Conservation (phyloP, 2,113 vertebrate species). For the Copsychus sechellarum region DNA sequence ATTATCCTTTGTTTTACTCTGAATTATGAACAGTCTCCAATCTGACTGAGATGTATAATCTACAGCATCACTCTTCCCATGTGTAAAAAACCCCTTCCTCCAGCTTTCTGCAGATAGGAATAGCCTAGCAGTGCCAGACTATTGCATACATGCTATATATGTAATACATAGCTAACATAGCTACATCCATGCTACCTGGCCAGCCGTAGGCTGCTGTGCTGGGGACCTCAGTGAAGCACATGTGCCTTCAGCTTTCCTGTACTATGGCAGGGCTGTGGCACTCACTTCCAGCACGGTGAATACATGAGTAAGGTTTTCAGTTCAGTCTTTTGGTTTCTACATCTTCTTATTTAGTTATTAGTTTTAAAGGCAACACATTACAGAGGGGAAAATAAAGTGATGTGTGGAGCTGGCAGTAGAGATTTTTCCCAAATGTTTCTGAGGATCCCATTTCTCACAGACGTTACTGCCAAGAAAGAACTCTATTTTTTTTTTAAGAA, state of each 20-base stretch:
- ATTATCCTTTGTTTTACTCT: neutral
- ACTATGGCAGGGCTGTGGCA: neutral
- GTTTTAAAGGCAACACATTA: neutral
- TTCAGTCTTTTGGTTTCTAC: neutral
- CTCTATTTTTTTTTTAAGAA: neutral
- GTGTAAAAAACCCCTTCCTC: neutral
- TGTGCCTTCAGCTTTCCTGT: neutral
- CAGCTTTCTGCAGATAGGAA: neutral
- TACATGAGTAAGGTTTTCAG: neutral
- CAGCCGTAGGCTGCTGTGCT: rapidly evolving
- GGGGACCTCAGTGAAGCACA: neutral
- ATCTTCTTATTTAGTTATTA: neutral
- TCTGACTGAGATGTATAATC: neutral
- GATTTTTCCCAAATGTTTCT: slow-evolving; percentile 4
- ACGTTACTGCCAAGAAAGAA: slow-evolving; percentile 2
- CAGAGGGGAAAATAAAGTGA: neutral
- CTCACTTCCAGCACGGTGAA: neutral
- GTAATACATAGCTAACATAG: no score
- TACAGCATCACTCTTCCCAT: neutral
- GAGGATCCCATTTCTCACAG: slow-evolving; percentile 29
- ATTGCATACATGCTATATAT: neutral
- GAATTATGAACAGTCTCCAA: neutral
- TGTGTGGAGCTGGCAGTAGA: neutral
- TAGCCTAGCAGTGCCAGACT: neutral
- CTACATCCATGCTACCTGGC: no score